Evolutionary conservation across 2,113 vertebrate genomes (phyloP).

Genomic region (Cebus imitator): DNA sequence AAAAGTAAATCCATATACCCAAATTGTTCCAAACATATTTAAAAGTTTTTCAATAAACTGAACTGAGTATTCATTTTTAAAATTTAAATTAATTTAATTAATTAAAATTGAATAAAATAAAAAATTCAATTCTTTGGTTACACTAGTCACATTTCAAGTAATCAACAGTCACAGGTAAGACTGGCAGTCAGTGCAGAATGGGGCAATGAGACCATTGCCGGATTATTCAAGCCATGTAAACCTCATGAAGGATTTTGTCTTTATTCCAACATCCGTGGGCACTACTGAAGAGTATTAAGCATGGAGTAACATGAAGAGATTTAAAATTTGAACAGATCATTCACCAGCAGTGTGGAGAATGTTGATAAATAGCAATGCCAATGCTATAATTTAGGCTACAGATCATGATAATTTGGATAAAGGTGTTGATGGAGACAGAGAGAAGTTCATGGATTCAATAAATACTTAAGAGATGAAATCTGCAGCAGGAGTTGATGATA

Average conservation of each 20-base stretch:
- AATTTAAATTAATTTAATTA: neutral
- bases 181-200: neutral
- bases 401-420: neutral
- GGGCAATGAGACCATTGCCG: rapidly evolving
- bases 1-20: neutral
- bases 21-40: neutral
- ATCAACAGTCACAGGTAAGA: neutral
- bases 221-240: neutral
- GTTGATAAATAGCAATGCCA: neutral
- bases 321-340: neutral
- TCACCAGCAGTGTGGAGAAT: neutral
- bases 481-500: neutral
- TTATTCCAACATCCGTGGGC: neutral
- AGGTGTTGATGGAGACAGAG: neutral
- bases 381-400: neutral
- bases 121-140: neutral
- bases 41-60: neutral
- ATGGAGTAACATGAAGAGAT: neutral
- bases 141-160: neutral
- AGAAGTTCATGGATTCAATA: neutral
- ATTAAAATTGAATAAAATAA: neutral
- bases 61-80: neutral
- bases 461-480: neutral
- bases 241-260: neutral
- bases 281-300: neutral